Base-by-base conservation (phyloP, 2,113 vertebrate genomes). In the Gadus macrocephalus region DNA sequence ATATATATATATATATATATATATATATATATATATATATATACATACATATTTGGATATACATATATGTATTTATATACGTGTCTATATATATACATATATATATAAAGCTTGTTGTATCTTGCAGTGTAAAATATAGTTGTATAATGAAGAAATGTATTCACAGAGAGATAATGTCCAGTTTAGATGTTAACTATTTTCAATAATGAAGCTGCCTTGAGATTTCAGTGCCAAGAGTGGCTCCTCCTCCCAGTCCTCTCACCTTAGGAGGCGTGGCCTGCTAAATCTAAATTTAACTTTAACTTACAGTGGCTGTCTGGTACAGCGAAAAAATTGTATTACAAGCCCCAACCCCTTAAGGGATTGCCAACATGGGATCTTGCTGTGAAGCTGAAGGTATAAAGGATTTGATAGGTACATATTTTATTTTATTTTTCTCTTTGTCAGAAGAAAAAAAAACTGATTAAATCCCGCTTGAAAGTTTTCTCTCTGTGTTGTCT, bases 231-330 rank as follows among this genome's bases (percentile, higher is more conserved):
- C 67, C 67, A 66, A 73, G 71, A 62, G 7, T 53, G 63, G 68
- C 61, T 14, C 27, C 64, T n/a, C 22, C 42, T 49, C 42, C 42
- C 42, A 49, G 42, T 2, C 42, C 42, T 49, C 42, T 49, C 42
- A 8, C 42, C 8, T 7, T 49, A 49, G 42, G 42, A 9, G 42
- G 42, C 42, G 42, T 49, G 42, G 42, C 42, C 42, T 49, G 42
- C 42, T 9, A 1, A 49, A 7, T 49, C 42, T 14, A 49, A 49
- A 1, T 49, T 49, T 9, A 2, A 49, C 42, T 49, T 49, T 49
- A 49, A 49, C 42, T 49, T 68, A 65, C 76, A 82, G 65, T 72
- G 65, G 89, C 91, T 92, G 90, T 92, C 90, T 90, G 90, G 89
- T 62, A 92, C 89, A 91, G 89, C 89, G 59, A 64, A 49, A 49